A percentile compares a stretch with the other conserved stretches of the same genome.
Evolutionary conservation across 2,888 invertebrate genomes (phyloP).

Genomic region (Eilema griseolum): DNA sequence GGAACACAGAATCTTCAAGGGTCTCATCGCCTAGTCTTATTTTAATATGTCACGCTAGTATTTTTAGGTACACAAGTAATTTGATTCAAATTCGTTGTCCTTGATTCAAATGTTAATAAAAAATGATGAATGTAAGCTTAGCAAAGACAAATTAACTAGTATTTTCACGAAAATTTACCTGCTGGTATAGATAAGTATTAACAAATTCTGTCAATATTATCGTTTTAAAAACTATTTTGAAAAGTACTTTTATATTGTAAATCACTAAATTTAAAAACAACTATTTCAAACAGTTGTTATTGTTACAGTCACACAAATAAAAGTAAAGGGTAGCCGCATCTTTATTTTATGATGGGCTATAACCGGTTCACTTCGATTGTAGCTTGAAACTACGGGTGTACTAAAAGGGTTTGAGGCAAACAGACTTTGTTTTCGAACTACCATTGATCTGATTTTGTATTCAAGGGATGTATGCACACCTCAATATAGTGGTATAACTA

Average conservation of each 20-base stretch:
- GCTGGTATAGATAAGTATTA: too few relatives aligned
- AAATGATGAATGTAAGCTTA: neutral
- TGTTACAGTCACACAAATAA: conserved; percentile 23
- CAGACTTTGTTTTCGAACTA: conserved; percentile 50
- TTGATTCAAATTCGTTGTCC: neutral
- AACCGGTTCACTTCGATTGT: conserved; percentile 34
- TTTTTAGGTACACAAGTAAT: neutral
- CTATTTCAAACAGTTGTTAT: conserved; percentile 5
- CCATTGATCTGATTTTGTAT: conserved; percentile 61
- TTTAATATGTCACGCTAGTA: too few relatives aligned
- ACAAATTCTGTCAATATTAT: too few relatives aligned
- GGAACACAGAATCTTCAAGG: too few relatives aligned
- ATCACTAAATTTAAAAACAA: neutral
- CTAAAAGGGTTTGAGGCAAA: conserved; percentile 45
- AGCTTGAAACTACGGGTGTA: conserved; percentile 43
- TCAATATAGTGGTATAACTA: conserved; percentile 52
- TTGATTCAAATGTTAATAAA: too few relatives aligned
- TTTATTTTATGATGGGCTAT: conserved; percentile 38
- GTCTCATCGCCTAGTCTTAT: too few relatives aligned
- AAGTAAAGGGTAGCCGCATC: conserved; percentile 28
- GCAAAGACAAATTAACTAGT: neutral
- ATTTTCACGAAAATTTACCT: neutral
- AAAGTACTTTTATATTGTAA: neutral
- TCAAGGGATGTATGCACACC: conserved; percentile 48
- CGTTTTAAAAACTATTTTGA: too few relatives aligned